These are phyloP conservation scores for Apis laboriosa DNA, from an alignment of 1,140 invertebrate genomes.

Conservation along the genomic window DNA sequence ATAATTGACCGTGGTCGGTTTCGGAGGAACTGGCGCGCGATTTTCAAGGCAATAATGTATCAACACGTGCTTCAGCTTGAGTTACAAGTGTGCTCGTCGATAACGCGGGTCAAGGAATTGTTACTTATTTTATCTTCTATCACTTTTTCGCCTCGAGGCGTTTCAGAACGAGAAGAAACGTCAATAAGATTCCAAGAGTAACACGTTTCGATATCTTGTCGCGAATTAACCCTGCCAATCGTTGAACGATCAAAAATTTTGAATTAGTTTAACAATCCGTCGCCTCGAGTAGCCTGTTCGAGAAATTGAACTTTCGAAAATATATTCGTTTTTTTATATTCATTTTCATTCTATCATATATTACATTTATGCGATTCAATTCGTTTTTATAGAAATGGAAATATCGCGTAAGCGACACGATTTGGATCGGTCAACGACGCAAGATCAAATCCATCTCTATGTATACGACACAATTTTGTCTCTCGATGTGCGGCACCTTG, in stretches of 20 bases:
- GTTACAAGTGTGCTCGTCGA: neutral
- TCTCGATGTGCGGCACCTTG: neutral
- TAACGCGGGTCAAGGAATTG: neutral
- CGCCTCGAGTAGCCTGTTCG: neutral
- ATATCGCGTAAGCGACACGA: no score
- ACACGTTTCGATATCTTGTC: neutral
- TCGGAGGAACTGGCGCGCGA: slow-evolving; percentile 53
- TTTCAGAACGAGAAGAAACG: neutral
- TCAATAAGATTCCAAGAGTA: neutral
- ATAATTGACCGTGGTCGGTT: slow-evolving; percentile 47
- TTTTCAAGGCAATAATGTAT: slow-evolving; percentile 8
- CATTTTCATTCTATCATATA: no score
- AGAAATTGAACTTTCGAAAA: slow-evolving; percentile 8
- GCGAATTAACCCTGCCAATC: neutral
- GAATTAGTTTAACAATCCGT: no score
- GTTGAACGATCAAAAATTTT: neutral
- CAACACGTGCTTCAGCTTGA: slow-evolving; percentile 10
- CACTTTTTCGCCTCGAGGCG: neutral
- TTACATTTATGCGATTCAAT: no score
- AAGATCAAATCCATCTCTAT: no score
- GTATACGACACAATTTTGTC: no score
- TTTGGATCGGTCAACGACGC: no score
- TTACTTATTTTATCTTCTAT: neutral
- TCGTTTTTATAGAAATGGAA: no score
- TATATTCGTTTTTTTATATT: neutral